Conservation (phyloP, 1,140 invertebrate species). For the Rhagoletis zephyria region DNA sequence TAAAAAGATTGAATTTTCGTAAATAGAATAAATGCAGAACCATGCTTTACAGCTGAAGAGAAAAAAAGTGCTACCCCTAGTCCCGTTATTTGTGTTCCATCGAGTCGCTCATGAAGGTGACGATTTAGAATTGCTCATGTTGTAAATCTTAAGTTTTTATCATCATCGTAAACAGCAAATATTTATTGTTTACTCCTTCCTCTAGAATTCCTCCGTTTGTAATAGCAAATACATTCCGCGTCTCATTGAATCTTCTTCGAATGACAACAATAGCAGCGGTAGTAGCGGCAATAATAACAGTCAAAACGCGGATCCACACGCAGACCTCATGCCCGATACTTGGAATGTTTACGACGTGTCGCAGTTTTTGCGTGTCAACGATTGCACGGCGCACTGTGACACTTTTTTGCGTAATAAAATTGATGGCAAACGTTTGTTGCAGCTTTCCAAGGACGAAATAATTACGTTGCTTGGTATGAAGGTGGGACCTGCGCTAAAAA, state of each 20-base stretch:
- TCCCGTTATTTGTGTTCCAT: too few species aligned
- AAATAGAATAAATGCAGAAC: too few species aligned
- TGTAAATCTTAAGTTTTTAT: too few species aligned
- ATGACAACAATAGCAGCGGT: conserved; percentile 59
- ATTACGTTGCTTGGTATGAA: conserved; percentile 91
- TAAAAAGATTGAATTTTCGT: too few species aligned
- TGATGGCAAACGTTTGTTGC: conserved; percentile 85
- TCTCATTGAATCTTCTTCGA: conserved; percentile 63
- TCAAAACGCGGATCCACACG: conserved; percentile 65
- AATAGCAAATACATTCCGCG: conserved; percentile 72
- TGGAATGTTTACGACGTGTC: conserved; percentile 90
- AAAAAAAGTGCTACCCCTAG: too few species aligned
- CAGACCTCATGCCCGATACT: conserved; percentile 79
- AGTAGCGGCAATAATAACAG: conserved; percentile 38
- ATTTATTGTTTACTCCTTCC: conserved; percentile 46
- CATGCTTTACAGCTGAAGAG: too few species aligned
- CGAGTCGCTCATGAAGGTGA: too few species aligned
- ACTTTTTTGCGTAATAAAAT: conserved; percentile 84
- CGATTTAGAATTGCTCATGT: too few species aligned
- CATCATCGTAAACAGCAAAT: too few species aligned
- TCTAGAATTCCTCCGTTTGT: conserved; percentile 68
- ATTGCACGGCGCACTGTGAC: conserved; percentile 90
- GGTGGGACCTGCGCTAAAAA: conserved; percentile 94
- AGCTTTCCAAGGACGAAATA: conserved; percentile 90
- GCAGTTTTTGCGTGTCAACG: conserved; percentile 89